Evolutionary conservation across 2,888 invertebrate species (phyloP).

Genomic region (Meiosimyza decipiens): DNA sequence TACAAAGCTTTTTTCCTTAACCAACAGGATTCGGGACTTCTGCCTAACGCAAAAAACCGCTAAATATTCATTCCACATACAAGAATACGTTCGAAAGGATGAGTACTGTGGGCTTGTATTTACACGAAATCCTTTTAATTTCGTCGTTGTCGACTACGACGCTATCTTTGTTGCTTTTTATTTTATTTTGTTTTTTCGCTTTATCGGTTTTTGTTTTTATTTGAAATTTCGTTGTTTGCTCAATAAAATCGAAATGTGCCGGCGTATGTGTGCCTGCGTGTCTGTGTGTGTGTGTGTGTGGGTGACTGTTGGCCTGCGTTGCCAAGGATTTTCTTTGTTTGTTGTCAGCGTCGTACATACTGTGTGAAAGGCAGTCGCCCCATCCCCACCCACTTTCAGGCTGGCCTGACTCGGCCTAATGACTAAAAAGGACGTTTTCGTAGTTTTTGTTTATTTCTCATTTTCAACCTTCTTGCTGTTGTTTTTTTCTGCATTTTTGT

Average conservation of each 20-base stretch:
- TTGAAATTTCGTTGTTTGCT: constrained; percentile 63
- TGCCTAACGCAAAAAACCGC: too few relatives aligned
- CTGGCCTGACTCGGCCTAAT: constrained; percentile 46
- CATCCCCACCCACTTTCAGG: constrained; percentile 14
- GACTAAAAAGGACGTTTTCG: constrained; percentile 51
- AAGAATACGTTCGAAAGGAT: background rate
- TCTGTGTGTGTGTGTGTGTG: constrained; percentile 28
- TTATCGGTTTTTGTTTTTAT: constrained; percentile 60
- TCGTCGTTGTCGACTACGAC: background rate
- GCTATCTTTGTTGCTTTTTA: constrained; percentile 15
- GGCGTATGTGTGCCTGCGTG: constrained; percentile 35
- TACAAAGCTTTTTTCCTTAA: too few relatives aligned
- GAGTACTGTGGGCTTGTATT: constrained; percentile 1
- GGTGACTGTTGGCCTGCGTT: constrained; percentile 50
- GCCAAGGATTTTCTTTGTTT: constrained; percentile 64
- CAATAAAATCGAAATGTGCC: constrained; percentile 61
- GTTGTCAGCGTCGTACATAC: constrained; percentile 38
- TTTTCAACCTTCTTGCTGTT: constrained; percentile 29
- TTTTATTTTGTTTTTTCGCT: constrained; percentile 51
- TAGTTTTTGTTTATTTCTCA: constrained; percentile 42
- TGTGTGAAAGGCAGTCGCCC: constrained; percentile 5
- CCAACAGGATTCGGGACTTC: too few relatives aligned
- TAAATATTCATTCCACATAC: too few relatives aligned
- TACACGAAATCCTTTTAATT: constrained; percentile 13
- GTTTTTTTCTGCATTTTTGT: constrained; percentile 38